Base-by-base conservation (phyloP, 2,888 invertebrate species). In the Protula sp. region DNA sequence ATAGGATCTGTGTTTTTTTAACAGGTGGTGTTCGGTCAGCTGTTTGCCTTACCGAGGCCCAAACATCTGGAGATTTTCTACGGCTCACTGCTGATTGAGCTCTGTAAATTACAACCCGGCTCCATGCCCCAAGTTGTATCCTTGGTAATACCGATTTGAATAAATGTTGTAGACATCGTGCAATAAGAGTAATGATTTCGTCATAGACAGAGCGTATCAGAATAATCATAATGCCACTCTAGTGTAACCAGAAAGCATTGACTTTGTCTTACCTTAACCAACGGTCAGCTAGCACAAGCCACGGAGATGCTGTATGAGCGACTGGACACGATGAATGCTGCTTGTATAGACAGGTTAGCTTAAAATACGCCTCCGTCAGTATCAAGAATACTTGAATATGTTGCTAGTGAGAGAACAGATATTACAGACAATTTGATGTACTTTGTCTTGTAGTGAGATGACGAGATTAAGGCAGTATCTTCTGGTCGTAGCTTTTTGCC, bases 271-370 rank as follows among this genome's bases (percentile, higher is more conserved):
- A n/a, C n/a, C n/a, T n/a, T n/a, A n/a, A n/a, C n/a, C n/a, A n/a
- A n/a, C n/a, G n/a, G n/a, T n/a, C 57, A 80, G 62, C 83, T 99
- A 69, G 98, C 98, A 0, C 97, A 98, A 82, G 97, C 98, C 1
- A 94, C 97, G 0, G 98, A 99, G 82, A 91, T 99, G 75, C 83
- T 99, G 57, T 99, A 94, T 76, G 89, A 94, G 83, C 86, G 98
- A 66, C 90, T 98, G 75, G 95, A 98, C 78, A 88, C 91, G 0
- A 98, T 99, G 98, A 95, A 97, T 79, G 90, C 93, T 0, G 89
- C 92, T 1, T 94, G 95, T 78, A 92, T 98, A 81, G 98, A 99
- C 82, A 88, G 89, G 87, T 88, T 73, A 30, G 67, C 38, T n/a
- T n/a, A n/a, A n/a, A n/a, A n/a, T n/a, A n/a, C n/a, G n/a, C n/a